phyloP scores from a whole-genome alignment of 2,797 vertebrate genomes.

The Gymnothorax reevesii region DNA sequence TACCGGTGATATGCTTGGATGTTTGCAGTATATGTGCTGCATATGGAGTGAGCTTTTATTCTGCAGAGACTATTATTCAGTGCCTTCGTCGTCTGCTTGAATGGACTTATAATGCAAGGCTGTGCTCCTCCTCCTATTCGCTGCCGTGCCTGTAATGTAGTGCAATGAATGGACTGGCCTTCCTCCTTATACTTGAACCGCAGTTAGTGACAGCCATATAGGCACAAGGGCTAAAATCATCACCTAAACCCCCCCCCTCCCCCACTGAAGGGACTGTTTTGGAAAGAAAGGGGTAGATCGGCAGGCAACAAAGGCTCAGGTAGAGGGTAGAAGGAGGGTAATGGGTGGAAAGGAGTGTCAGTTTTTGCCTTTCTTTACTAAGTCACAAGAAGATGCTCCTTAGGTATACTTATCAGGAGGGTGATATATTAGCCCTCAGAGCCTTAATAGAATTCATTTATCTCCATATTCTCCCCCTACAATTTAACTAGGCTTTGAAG shows the following conservation, averaged over 20 bases:
- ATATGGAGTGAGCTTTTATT: neutral
- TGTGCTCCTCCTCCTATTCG: too few relatives aligned
- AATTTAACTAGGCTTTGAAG: slow-evolving; percentile 65
- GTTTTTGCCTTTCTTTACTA: slow-evolving; percentile 12
- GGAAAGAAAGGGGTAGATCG: neutral
- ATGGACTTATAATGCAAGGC: too few relatives aligned
- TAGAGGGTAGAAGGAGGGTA: slow-evolving; percentile 35
- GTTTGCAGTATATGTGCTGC: neutral
- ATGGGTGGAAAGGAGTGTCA: neutral
- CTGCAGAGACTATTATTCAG: neutral
- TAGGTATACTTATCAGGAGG: slow-evolving; percentile 65
- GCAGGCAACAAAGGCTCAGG: neutral
- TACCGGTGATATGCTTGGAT: too few relatives aligned
- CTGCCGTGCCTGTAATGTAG: too few relatives aligned
- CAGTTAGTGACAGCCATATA: neutral
- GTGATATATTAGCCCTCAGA: slow-evolving; percentile 71
- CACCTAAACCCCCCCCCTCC: neutral
- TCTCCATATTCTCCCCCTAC: slow-evolving; percentile 68
- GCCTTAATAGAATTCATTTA: slow-evolving; percentile 73
- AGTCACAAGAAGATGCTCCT: slow-evolving; percentile 53
- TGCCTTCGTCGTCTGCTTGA: too few relatives aligned
- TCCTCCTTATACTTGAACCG: too few relatives aligned
- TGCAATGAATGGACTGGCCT: too few relatives aligned
- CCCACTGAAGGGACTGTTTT: neutral
- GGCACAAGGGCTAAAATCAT: neutral